Conservation (phyloP, 1,140 invertebrate genomes). For the Sminthurinus signatus region DNA sequence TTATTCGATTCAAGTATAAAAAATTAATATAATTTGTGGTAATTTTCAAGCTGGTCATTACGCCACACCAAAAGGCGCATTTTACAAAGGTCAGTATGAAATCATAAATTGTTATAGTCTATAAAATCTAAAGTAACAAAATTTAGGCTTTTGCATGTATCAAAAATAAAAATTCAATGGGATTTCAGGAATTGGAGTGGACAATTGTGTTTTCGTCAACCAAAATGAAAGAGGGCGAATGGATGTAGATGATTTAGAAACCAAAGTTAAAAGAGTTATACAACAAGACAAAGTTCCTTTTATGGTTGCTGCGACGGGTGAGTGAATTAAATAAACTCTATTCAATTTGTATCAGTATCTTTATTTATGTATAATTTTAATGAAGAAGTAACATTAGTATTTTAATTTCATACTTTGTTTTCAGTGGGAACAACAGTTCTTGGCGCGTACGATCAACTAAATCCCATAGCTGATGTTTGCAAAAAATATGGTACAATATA, state of each 20-base stretch:
- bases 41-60: slow-evolving; percentile 96
- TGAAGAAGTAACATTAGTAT: not conserved
- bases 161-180: not conserved
- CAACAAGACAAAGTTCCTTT: slow-evolving; percentile 65
- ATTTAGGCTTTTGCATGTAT: not conserved
- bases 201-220: slow-evolving; percentile 65
- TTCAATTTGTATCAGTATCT: too few relatives aligned
- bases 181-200: slow-evolving; percentile 54
- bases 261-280: slow-evolving; percentile 58
- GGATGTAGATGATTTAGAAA: slow-evolving; percentile 61
- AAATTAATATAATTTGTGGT: too few relatives aligned
- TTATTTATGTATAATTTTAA: not conserved
- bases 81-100: not conserved
- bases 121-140: not conserved
- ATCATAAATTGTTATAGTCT: not conserved
- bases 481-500: slow-evolving; percentile 67
- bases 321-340: too few relatives aligned
- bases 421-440: slow-evolving; percentile 50
- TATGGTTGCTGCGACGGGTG: slow-evolving; percentile 74
- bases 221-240: slow-evolving; percentile 71
- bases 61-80: slow-evolving; percentile 66
- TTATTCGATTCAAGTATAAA: too few relatives aligned
- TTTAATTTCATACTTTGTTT: not conserved
- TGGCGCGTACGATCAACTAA: slow-evolving; percentile 84
- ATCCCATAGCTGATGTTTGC: slow-evolving; percentile 71